These are phyloP conservation scores for Pollenia labialis DNA, from an alignment of 2,888 invertebrate genomes.

Conservation along the genomic window DNA sequence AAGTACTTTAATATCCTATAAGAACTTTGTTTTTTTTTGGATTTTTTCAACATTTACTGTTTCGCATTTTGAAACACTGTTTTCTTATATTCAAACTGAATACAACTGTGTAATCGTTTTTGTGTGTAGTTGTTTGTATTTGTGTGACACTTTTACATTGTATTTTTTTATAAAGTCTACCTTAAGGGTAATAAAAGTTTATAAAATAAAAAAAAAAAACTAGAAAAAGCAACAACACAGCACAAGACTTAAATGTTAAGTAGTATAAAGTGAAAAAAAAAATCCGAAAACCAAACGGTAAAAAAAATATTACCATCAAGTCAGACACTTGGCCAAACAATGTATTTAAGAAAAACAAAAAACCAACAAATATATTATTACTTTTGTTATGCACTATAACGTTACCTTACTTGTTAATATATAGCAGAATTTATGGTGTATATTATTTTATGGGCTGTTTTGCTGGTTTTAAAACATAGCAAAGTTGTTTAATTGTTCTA, in stretches of 20 bases:
- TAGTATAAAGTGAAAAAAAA: constrained; percentile 1
- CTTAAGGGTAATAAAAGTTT: constrained; percentile 56
- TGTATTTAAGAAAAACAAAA: background rate
- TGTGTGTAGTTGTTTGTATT: background rate
- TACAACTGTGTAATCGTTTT: background rate
- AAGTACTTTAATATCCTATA: too few relatives aligned
- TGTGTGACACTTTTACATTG: constrained; percentile 14
- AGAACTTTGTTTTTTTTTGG: too few relatives aligned
- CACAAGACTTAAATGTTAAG: constrained; percentile 40
- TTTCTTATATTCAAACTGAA: background rate
- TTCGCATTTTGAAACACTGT: background rate
- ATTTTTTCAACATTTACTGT: too few relatives aligned
- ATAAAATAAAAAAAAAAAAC: constrained; percentile 41
- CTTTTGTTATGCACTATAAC: too few relatives aligned
- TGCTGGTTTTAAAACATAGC: too few relatives aligned
- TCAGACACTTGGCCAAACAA: constrained; percentile 44
- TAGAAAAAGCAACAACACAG: constrained; percentile 18
- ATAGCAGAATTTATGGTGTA: too few relatives aligned
- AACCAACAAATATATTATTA: too few relatives aligned
- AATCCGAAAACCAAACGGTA: background rate
- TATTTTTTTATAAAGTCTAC: constrained; percentile 40
- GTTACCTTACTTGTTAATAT: too few relatives aligned
- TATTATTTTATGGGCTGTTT: too few relatives aligned
- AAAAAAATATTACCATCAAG: constrained; percentile 34
- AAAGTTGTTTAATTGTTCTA: too few relatives aligned